Conservation (phyloP, 2,113 vertebrate species). For the Columba janthina region DNA sequence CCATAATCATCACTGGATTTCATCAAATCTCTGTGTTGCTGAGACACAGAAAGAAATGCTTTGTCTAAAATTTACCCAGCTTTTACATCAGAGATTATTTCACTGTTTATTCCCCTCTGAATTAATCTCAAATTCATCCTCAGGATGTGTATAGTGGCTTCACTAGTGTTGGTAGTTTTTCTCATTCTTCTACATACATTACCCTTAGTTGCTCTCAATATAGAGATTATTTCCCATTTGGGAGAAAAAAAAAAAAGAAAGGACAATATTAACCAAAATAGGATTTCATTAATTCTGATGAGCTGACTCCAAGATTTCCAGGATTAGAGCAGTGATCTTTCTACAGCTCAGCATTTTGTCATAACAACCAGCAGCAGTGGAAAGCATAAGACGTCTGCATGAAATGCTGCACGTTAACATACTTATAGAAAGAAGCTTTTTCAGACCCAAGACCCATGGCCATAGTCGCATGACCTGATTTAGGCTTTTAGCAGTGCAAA, state of each 20-base stretch:
- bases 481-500: neutral
- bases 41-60: neutral
- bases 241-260: neutral
- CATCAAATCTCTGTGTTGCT: neutral
- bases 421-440: neutral
- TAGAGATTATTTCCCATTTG: neutral
- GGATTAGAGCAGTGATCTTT: slow-evolving; percentile 46
- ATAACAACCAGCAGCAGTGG: neutral
- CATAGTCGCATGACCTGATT: neutral
- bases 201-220: neutral
- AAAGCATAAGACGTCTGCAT: neutral
- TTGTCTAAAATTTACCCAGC: neutral
- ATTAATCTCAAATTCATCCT: neutral
- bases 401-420: neutral
- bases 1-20: neutral
- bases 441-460: neutral
- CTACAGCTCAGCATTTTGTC: neutral
- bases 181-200: neutral
- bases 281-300: slow-evolving; percentile 50
- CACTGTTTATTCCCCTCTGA: neutral
- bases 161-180: neutral
- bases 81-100: neutral
- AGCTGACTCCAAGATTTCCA: slow-evolving; percentile 43
- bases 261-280: slow-evolving; percentile 14
- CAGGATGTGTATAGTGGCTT: neutral